phyloP scores from a whole-genome alignment of 2,113 vertebrate species.

The Colistium nudipinnis region DNA sequence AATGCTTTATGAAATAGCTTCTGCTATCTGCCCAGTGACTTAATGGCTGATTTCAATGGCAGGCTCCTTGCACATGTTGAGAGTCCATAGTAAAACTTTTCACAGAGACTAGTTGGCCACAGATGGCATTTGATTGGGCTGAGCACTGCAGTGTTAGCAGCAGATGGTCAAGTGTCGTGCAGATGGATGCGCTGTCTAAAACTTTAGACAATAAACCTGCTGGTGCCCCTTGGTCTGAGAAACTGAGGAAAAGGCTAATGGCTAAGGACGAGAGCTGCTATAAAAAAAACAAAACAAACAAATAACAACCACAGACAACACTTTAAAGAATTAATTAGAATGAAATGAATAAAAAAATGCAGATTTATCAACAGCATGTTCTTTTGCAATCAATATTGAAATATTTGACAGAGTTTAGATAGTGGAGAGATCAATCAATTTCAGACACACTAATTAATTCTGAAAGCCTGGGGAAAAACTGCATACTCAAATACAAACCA shows the following conservation, averaged over 20 bases:
- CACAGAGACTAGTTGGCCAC: slow-evolving; percentile 39
- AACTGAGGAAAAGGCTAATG: slow-evolving; percentile 3
- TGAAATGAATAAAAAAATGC: too few species aligned
- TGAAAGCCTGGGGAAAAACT: too few species aligned
- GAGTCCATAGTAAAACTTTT: slow-evolving; percentile 43
- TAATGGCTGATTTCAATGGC: too few species aligned
- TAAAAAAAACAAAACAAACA: not conserved
- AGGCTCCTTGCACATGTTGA: not conserved
- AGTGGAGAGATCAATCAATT: too few species aligned
- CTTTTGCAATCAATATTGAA: too few species aligned
- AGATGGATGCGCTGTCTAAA: slow-evolving; percentile 70
- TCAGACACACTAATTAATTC: too few species aligned
- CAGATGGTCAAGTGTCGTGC: slow-evolving; percentile 64
- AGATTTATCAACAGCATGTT: too few species aligned
- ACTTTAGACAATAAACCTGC: slow-evolving; percentile 65
- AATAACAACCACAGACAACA: slow-evolving; percentile 21
- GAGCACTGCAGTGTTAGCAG: slow-evolving; percentile 39
- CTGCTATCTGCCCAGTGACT: not conserved
- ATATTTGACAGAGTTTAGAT: too few species aligned
- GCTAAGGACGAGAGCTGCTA: slow-evolving; percentile 13
- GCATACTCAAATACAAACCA: too few species aligned
- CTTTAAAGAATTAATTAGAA: too few species aligned
- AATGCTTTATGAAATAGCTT: not conserved
- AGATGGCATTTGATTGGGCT: slow-evolving; percentile 57
- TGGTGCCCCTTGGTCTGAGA: slow-evolving; percentile 35